These are phyloP conservation scores for Leucania comma DNA, from an alignment of 2,888 invertebrate species.

Conservation along the genomic window DNA sequence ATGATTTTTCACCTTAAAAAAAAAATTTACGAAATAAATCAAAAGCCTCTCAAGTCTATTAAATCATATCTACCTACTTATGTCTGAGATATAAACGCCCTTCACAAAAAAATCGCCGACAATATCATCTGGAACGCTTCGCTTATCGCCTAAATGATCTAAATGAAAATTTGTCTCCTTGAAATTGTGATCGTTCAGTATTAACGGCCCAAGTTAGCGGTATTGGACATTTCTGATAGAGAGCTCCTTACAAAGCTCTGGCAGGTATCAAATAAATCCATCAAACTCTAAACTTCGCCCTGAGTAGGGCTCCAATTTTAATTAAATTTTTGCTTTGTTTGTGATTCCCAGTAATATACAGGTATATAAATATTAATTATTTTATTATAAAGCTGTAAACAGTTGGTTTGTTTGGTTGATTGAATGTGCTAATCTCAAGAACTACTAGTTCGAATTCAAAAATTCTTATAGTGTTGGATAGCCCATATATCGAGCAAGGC, in stretches of 20 bases:
- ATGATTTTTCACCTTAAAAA: too few species aligned
- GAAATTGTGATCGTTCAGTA: slow-evolving; percentile 68
- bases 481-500: too few species aligned
- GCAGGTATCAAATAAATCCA: slow-evolving; percentile 68
- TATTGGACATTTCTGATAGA: slow-evolving; percentile 65
- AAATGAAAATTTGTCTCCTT: slow-evolving; percentile 72
- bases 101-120: slow-evolving; percentile 21
- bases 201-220: slow-evolving; percentile 59
- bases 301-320: slow-evolving; percentile 43
- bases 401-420: too few species aligned
- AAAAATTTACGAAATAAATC: not conserved
- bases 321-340: slow-evolving; percentile 61
- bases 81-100: not conserved
- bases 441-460: too few species aligned
- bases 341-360: slow-evolving; percentile 34
- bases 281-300: slow-evolving; percentile 58
- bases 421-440: too few species aligned
- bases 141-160: slow-evolving; percentile 67
- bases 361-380: slow-evolving; percentile 17
- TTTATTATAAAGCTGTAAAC: too few species aligned
- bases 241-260: slow-evolving; percentile 67
- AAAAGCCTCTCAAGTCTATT: not conserved
- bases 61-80: not conserved
- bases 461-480: too few species aligned
- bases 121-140: slow-evolving; percentile 52